Base-by-base conservation (phyloP, 2,888 invertebrate species). In the Merodon equestris region DNA sequence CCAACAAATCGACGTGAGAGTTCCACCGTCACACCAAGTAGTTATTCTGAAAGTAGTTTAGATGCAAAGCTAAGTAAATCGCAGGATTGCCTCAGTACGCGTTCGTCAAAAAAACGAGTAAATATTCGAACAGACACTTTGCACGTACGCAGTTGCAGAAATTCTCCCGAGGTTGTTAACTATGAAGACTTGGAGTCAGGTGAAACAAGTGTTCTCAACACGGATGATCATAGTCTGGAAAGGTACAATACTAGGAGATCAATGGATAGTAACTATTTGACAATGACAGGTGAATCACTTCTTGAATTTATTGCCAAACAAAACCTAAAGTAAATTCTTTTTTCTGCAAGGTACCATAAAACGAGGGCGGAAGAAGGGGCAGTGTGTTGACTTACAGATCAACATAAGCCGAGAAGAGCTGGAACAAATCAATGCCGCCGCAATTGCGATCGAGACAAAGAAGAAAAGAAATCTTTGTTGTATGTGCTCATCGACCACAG, bases 351-450 rank as follows among this genome's bases (percentile, higher is more conserved):
- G 94, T 5, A 94, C 94, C 9, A 93, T 94, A 9, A 93, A 93
- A 84, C 89, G 93, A 54, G 93, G 94, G 0, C 92, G 92, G 83
- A 93, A 94, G 85, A 93, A 93, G 83, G 93, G 93, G 0, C 93
- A 93, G 84, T 93, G 91, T 85, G 91, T 93, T 74, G 93, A 94
- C 88, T 92, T 94, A 0, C 92, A 92, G 86, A 90, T 94, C 7
- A 93, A 93, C 84, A 92, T 94, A 83, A 93, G 93, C 5, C 90
- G 93, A 54, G 93, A 93, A 84, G 93, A 94, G 84, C 87, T 94
- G 57, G 93, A 93, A 83, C 91, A 92, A 60, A 91, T 94, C 76
- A 93, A 93, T 85, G 92, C 93, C 1, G 90, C 91, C 40, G 87
- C 88, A 12, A 84, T 87, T 54, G 91, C 92, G 7, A 91, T 91